Base-by-base conservation (phyloP, 2,797 vertebrate genomes). In the Hippopotamyrus pictus region DNA sequence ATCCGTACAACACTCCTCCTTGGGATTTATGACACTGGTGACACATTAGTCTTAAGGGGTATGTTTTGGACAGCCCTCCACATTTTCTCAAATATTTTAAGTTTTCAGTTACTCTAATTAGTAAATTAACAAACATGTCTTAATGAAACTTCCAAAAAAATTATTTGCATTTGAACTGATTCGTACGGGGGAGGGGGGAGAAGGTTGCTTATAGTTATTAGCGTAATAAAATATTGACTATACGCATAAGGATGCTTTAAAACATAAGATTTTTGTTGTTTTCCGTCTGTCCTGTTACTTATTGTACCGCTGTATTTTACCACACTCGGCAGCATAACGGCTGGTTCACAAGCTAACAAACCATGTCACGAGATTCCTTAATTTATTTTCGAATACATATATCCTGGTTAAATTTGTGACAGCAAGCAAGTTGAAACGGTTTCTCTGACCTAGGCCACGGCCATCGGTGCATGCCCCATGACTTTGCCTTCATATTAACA, bases 401-500 rank as follows among this genome's bases (percentile, higher is more conserved):
- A 50, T 50, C 22, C 7, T 22, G 48, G 19, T 51, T 51, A 25
- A 48, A 48, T 50, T 84, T 22, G 82, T 84, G 82, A 84, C 44
- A 50, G 82, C 19, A 29, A 44, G 44, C 82, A 50, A 25, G n/a
- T 84, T 84, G 46, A 84, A 84, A 88, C 65, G 89, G 53, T 85
- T 92, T 91, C 87, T 87, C 88, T 87, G 89, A 91, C 88, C 85
- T 91, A 92, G 92, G 92, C 91, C 92, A 91, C 57, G 62, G 79
- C 83, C 76, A 50, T 54, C 62, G 48, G 44, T 37, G 88, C 76
- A 73, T 33, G 65, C 54, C 37, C 37, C n/a, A 44, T 73, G 92
- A 95, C 94, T 96, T 95, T 90, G 88, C 33, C 76, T 53, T 83
- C 88, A 88, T 91, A 91, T 93, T 95, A 92, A 95, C 96, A 96